These are phyloP conservation scores for Callocephalon fimbriatum DNA, from an alignment of 2,113 vertebrate species.

Conservation along the genomic window DNA sequence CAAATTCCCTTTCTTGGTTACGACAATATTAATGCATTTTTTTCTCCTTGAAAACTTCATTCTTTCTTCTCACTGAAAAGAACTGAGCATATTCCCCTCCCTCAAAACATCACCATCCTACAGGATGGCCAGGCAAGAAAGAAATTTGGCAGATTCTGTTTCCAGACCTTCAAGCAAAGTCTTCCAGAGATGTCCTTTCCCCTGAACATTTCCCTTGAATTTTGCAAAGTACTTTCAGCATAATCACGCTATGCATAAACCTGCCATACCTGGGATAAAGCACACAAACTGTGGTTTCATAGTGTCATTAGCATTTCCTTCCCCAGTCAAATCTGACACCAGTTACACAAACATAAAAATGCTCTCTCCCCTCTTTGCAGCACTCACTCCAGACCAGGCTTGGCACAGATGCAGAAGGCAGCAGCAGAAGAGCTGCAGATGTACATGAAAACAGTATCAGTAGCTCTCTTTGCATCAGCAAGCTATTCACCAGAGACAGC, in stretches of 20 bases:
- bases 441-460: neutral
- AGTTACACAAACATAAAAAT: neutral
- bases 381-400: neutral
- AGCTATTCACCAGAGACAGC: neutral
- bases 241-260: neutral
- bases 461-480: neutral
- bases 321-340: neutral
- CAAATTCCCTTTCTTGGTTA: neutral
- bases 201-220: neutral
- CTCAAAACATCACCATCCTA: neutral
- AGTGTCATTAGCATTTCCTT: neutral
- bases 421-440: neutral
- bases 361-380: neutral
- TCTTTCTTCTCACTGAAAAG: neutral
- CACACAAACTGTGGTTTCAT: accelerated
- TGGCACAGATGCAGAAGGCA: neutral
- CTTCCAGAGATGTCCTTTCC: neutral
- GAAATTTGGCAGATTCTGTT: neutral
- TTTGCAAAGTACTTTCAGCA: neutral
- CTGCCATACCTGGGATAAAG: neutral
- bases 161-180: neutral
- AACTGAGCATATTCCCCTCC: neutral
- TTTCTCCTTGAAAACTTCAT: neutral
- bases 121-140: neutral
- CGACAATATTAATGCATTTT: neutral